Evolutionary conservation across 2,888 invertebrate species (phyloP).

Genomic region (Agriotes lineatus): DNA sequence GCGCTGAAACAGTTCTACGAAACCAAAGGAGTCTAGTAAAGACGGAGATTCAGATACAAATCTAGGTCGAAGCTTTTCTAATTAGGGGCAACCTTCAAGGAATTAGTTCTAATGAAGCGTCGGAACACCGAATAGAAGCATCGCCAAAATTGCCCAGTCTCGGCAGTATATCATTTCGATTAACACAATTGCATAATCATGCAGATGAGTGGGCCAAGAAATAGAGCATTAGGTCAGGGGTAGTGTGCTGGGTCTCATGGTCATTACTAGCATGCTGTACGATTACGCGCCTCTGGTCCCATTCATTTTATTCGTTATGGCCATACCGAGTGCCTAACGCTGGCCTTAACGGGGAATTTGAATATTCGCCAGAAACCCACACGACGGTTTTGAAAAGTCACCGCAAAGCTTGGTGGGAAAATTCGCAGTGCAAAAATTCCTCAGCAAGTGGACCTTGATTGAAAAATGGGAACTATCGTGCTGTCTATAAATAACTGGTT

Average conservation of each 20-base stretch:
- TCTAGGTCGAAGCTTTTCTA: neutral
- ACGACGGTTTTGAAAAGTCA: too few species aligned
- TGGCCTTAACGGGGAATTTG: neutral
- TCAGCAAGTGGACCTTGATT: too few species aligned
- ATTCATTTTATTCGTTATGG: neutral
- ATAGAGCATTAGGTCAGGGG: conserved; percentile 56
- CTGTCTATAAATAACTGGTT: too few species aligned
- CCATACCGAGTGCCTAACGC: neutral
- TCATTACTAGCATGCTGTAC: conserved; percentile 43
- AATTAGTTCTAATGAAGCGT: too few species aligned
- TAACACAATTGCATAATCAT: conserved; percentile 2
- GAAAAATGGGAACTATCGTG: too few species aligned
- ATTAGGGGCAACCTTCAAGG: neutral
- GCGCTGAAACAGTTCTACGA: too few species aligned
- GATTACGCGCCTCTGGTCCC: neutral
- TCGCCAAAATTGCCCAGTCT: neutral
- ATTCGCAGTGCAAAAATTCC: too few species aligned
- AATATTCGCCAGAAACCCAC: too few species aligned
- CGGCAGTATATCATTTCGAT: neutral
- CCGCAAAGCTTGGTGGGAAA: too few species aligned
- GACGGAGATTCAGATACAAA: neutral
- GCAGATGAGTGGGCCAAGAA: conserved; percentile 46
- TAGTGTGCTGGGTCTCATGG: conserved; percentile 53
- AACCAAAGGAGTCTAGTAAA: too few species aligned
- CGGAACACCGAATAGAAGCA: neutral